A percentile compares a stretch with the other conserved stretches of the same genome.
phyloP scores from a whole-genome alignment of 92 coral and sea anemone species.

The Meandrina meandrites region DNA sequence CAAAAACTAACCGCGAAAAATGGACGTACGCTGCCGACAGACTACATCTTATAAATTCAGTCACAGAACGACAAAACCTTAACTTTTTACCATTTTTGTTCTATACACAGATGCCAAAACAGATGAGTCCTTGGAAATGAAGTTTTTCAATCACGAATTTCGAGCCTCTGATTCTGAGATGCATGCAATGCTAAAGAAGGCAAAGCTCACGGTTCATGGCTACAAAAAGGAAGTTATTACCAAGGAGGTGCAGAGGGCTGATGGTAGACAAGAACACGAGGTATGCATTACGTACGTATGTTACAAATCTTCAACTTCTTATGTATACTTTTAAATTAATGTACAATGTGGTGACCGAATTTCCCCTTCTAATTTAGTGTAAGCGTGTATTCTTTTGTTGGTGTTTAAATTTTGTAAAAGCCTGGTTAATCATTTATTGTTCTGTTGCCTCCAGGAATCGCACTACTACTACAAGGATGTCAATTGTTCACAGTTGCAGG shows the following conservation, averaged over 20 bases:
- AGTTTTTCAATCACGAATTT: not conserved
- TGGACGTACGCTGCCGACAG: too few species aligned
- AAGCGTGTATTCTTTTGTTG: too few species aligned
- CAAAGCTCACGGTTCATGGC: not conserved
- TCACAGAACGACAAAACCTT: too few species aligned
- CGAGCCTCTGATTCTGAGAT: too few species aligned
- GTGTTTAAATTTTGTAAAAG: too few species aligned
- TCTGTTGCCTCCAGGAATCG: not conserved
- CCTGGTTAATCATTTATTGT: not conserved
- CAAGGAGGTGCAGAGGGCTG: not conserved
- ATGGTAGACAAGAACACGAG: not conserved
- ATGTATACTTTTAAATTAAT: too few species aligned
- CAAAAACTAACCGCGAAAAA: too few species aligned
- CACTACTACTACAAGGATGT: conserved; percentile 1
- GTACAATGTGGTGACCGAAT: too few species aligned
- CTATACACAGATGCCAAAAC: not conserved
- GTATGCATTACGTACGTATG: not conserved
- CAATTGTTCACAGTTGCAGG: not conserved
- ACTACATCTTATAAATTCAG: too few species aligned
- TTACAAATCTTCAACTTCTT: not conserved
- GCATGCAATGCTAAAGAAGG: not conserved
- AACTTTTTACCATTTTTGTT: too few species aligned
- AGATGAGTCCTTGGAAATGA: not conserved
- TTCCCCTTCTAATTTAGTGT: too few species aligned
- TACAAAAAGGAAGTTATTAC: not conserved